These are phyloP conservation scores for Hydractinia symbiolongicarpus DNA, from an alignment of 30 jellyfish, hydroid and myxozoan genomes.

Conservation along the genomic window DNA sequence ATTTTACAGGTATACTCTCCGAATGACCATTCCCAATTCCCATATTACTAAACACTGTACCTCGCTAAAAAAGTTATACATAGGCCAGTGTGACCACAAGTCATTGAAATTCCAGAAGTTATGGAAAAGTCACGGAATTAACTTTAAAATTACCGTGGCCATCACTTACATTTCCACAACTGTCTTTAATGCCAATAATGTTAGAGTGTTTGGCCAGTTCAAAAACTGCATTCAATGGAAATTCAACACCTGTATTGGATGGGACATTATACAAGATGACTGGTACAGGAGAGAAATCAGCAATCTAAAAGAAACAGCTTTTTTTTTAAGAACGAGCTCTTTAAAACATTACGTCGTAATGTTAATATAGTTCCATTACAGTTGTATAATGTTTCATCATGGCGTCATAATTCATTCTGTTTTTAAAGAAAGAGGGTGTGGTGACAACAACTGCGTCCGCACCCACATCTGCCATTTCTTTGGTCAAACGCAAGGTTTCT, in stretches of 20 bases:
- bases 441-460: slow-evolving; percentile 79
- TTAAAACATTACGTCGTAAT: too few species aligned
- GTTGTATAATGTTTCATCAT: slow-evolving; percentile 73
- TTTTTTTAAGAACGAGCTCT: too few species aligned
- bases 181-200: slow-evolving; percentile 79
- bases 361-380: slow-evolving; percentile 18
- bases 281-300: slow-evolving; percentile 78
- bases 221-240: slow-evolving; percentile 59
- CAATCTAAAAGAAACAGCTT: slow-evolving; percentile 39
- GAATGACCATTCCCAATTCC: too few species aligned
- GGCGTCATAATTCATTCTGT: slow-evolving; percentile 71
- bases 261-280: slow-evolving; percentile 85
- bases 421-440: slow-evolving; percentile 79
- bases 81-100: too few species aligned
- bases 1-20: too few species aligned
- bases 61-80: too few species aligned
- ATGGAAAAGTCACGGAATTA: too few species aligned
- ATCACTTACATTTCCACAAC: slow-evolving; percentile 83
- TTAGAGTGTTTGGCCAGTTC: slow-evolving; percentile 77
- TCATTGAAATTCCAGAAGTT: too few species aligned
- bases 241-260: slow-evolving; percentile 87
- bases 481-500: slow-evolving; percentile 57
- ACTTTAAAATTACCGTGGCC: too few species aligned
- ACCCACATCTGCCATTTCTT: slow-evolving; percentile 81
- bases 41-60: too few species aligned